Conservation (phyloP, 2,797 vertebrate species). For the Phrynocephalus guinanensis region DNA sequence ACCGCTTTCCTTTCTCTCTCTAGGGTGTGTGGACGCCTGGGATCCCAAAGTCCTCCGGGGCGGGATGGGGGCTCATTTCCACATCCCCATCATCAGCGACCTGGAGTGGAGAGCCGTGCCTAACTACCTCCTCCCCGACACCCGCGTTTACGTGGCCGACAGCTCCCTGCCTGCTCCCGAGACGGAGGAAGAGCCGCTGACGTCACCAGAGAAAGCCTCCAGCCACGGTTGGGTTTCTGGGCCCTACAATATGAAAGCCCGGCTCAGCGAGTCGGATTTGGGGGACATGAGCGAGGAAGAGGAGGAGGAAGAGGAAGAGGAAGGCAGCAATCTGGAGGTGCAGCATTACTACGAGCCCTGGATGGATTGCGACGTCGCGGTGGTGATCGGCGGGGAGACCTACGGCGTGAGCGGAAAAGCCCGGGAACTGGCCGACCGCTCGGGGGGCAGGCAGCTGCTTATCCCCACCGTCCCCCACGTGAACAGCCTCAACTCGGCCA, state of each 20-base stretch:
- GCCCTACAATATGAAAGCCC: neutral
- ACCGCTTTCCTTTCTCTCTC: neutral
- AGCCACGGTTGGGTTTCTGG: neutral
- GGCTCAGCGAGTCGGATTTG: rapidly evolving
- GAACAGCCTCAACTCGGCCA: slow-evolving; percentile 92
- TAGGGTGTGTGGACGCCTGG: slow-evolving; percentile 96
- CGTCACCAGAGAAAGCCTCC: rapidly evolving
- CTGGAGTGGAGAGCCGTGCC: slow-evolving; percentile 86
- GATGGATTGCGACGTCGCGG: slow-evolving; percentile 80
- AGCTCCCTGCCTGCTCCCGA: slow-evolving; percentile 65
- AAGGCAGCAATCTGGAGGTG: slow-evolving; percentile 68
- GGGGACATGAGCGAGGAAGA: neutral
- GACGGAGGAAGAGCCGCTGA: slow-evolving; percentile 75
- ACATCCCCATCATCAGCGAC: slow-evolving; percentile 83
- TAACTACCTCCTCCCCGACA: slow-evolving; percentile 73
- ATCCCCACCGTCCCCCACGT: slow-evolving; percentile 85
- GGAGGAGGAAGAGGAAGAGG: slow-evolving; percentile 54
- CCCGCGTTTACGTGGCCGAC: slow-evolving; percentile 86
- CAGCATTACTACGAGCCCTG: slow-evolving; percentile 85
- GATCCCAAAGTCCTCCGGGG: slow-evolving; percentile 96
- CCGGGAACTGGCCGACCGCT: slow-evolving; percentile 80
- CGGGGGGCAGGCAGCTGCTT: slow-evolving; percentile 81
- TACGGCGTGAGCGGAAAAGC: slow-evolving; percentile 86
- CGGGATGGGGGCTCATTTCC: slow-evolving; percentile 97
- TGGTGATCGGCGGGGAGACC: slow-evolving; percentile 91